These are phyloP conservation scores for Tinamus major DNA, from an alignment of 2,797 vertebrate genomes.

Conservation along the genomic window DNA sequence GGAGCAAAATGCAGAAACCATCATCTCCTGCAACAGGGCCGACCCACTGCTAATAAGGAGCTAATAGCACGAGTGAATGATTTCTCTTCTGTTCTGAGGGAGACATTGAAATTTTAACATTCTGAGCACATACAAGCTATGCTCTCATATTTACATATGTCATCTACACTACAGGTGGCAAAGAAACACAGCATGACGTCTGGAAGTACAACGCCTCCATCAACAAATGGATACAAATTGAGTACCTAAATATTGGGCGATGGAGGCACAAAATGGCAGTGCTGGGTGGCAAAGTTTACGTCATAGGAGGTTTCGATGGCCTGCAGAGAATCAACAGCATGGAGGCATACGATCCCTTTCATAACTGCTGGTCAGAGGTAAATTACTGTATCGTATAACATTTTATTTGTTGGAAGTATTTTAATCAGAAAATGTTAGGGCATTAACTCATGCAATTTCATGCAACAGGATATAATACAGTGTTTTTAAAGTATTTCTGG, in stretches of 20 bases:
- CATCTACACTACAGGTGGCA: constrained; percentile 86
- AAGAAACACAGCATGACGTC: constrained; percentile 94
- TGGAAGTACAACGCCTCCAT: constrained; percentile 98
- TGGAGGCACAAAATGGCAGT: constrained; percentile 99
- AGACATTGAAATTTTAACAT: background rate
- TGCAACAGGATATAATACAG: background rate
- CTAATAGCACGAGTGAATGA: background rate
- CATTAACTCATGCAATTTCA: background rate
- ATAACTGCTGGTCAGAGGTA: constrained; percentile 97
- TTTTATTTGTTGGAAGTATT: background rate
- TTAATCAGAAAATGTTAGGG: background rate
- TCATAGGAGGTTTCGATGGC: constrained; percentile 93
- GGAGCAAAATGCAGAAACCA: background rate
- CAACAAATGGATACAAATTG: constrained; percentile 97
- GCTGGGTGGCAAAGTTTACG: constrained; percentile 90
- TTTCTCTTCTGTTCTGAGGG: background rate
- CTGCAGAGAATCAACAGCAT: constrained; percentile 89
- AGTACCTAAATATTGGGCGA: constrained; percentile 87
- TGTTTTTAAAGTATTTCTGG: background rate
- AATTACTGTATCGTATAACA: background rate
- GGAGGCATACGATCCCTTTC: constrained; percentile 94
- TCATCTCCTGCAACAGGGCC: background rate
- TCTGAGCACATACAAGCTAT: background rate
- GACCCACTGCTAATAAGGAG: background rate
- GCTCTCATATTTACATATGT: background rate